These are phyloP conservation scores for Laupala kohalensis DNA, from an alignment of 1,140 invertebrate genomes.

Conservation along the genomic window DNA sequence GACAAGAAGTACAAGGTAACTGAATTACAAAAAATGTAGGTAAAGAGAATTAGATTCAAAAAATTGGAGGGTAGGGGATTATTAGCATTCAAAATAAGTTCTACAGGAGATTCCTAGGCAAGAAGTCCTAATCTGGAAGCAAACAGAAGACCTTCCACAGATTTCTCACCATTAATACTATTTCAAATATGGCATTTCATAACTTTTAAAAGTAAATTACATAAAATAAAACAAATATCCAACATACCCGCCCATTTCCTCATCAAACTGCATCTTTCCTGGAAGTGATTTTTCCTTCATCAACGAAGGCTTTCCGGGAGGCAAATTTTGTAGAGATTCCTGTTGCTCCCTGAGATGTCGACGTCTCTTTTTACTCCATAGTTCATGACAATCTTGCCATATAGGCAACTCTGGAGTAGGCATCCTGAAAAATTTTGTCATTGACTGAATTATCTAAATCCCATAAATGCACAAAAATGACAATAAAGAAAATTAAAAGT, in stretches of 20 bases:
- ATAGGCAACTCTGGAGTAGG: slow-evolving; percentile 70
- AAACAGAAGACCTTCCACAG: no score
- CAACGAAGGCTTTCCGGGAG: slow-evolving; percentile 27
- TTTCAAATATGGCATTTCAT: neutral
- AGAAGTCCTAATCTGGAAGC: no score
- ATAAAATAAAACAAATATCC: neutral
- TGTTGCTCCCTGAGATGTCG: slow-evolving; percentile 66
- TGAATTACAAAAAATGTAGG: no score
- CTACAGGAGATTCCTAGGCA: no score
- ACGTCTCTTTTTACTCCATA: slow-evolving; percentile 92
- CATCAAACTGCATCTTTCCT: slow-evolving; percentile 29
- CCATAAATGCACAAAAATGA: no score
- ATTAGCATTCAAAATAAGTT: no score
- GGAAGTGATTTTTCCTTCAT: slow-evolving; percentile 26
- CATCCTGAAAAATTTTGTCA: slow-evolving; percentile 64
- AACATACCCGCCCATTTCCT: slow-evolving; percentile 42
- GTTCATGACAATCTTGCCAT: slow-evolving; percentile 97
- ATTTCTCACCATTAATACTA: no score
- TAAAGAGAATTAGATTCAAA: no score
- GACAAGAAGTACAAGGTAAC: no score
- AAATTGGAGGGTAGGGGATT: no score
- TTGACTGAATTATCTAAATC: no score
- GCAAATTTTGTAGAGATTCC: slow-evolving; percentile 36
- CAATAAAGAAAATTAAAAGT: no score
- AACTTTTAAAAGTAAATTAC: neutral